Evolutionary conservation across 1,140 invertebrate species (phyloP).

Genomic region (Cydia splendana): DNA sequence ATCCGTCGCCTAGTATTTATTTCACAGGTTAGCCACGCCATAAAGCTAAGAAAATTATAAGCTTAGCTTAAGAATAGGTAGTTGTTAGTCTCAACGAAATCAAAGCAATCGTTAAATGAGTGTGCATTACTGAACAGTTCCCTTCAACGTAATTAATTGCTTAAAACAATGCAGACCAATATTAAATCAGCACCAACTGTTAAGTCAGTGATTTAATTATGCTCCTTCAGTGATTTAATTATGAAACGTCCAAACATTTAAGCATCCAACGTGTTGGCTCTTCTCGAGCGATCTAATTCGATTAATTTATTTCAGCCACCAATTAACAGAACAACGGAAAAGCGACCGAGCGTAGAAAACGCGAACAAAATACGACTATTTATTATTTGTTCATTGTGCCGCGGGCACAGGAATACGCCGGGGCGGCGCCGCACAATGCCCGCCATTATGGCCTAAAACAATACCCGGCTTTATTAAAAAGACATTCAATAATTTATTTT

Average conservation of each 20-base stretch:
- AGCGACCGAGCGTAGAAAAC: slow-evolving; percentile 71
- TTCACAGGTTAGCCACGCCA: background rate
- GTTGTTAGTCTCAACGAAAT: background rate
- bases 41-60: too few species aligned
- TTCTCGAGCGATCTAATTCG: slow-evolving; percentile 68
- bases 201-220: too few species aligned
- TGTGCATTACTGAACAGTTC: background rate
- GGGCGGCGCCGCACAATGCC: slow-evolving; percentile 68
- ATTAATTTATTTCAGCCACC: slow-evolving; percentile 75
- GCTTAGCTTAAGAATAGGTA: too few species aligned
- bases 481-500: slow-evolving; percentile 79
- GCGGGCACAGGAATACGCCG: slow-evolving; percentile 51
- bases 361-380: slow-evolving; percentile 77
- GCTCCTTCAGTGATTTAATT: slow-evolving; percentile 53
- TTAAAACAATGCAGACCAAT: slow-evolving; percentile 51
- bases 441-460: slow-evolving; percentile 76
- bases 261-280: slow-evolving; percentile 61
- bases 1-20: background rate
- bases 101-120: background rate
- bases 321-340: slow-evolving; percentile 73
- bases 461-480: slow-evolving; percentile 76
- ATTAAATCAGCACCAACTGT: slow-evolving; percentile 60
- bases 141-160: slow-evolving; percentile 23
- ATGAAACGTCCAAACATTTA: slow-evolving; percentile 67
- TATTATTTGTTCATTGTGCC: slow-evolving; percentile 73